Evolutionary conservation across 2,888 invertebrate species (phyloP), one percentile per base, ranked within the genome.

Genomic region (Acronicta aceris): DNA sequence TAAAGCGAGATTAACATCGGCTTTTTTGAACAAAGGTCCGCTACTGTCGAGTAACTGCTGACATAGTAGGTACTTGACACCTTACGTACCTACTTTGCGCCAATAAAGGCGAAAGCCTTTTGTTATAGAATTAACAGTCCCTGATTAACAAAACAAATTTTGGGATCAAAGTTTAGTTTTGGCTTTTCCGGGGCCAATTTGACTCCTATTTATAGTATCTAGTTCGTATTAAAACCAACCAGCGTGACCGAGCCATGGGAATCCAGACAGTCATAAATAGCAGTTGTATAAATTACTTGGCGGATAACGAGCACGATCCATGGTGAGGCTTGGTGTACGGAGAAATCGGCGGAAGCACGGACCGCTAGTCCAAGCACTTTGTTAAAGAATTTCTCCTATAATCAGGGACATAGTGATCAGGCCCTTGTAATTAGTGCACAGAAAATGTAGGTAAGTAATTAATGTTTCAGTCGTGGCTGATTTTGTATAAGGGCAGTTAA

Each of bases 331-430:
- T 56, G 59, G 54, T 59, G 41, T 54, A 62, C 54, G 72, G 83
- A 74, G 84, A 87, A 87, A 85, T 84, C 81, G 65, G 58, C 83
- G 83, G 82, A 87, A 84, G 68, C 74, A 77, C 65, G 84, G 72
- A 72, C 75, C 74, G 72, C 57, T 81, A 69, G 65, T 61, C 73
- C 74, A 66, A 43, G 50, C 54, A 63, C 65, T 69, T 71, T 74
- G 68, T 65, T 65, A 65, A 70, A 71, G 66, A 71, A 78, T 78
- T 81, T 79, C 78, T 76, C 66, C 71, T 52, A 47, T 50, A 61
- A 64, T 47, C 55, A 63, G 25, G n/a, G 27, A 54, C 27, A 10
- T 33, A 60, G 45, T 63, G 46, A 61, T 49, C 49, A 38, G 49
- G 30, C 58, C 48, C 49, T 61, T 59, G 60, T 57, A 59, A 77